A percentile compares a stretch with the other conserved stretches of the same genome.
Conservation (phyloP, 2,888 invertebrate species). For the Augiades crinisus region DNA sequence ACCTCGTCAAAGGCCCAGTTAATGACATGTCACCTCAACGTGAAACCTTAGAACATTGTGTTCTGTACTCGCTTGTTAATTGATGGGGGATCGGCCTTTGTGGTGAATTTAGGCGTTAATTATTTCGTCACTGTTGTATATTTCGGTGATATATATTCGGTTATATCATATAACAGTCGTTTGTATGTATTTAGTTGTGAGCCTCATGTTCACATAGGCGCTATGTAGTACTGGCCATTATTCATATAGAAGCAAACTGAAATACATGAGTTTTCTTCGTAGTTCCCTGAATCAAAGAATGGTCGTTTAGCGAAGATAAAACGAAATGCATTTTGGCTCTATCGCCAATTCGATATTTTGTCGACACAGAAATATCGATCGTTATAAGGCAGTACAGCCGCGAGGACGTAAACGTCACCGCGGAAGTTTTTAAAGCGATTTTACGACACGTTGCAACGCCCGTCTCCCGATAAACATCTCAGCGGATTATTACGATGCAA, state of each 20-base stretch:
- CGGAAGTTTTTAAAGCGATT: conserved; percentile 1
- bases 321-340: not conserved
- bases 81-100: conserved; percentile 10
- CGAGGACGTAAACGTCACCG: not conserved
- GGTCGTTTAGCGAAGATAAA: no score
- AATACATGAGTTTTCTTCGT: no score
- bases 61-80: conserved; percentile 4
- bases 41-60: conserved; percentile 20
- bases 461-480: not conserved
- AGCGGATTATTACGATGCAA: not conserved
- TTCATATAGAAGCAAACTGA: no score
- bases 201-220: no score
- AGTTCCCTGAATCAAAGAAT: no score
- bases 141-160: no score
- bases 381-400: not conserved
- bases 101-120: conserved; percentile 14
- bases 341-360: not conserved
- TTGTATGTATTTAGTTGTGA: no score
- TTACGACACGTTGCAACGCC: conserved; percentile 1
- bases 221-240: no score
- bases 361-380: conserved; percentile 7
- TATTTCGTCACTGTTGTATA: conserved; percentile 13
- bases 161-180: no score
- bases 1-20: conserved; percentile 6
- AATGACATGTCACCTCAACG: conserved; percentile 15